phyloP scores from a whole-genome alignment of 2,888 invertebrate species.

The Dusona sp. region DNA sequence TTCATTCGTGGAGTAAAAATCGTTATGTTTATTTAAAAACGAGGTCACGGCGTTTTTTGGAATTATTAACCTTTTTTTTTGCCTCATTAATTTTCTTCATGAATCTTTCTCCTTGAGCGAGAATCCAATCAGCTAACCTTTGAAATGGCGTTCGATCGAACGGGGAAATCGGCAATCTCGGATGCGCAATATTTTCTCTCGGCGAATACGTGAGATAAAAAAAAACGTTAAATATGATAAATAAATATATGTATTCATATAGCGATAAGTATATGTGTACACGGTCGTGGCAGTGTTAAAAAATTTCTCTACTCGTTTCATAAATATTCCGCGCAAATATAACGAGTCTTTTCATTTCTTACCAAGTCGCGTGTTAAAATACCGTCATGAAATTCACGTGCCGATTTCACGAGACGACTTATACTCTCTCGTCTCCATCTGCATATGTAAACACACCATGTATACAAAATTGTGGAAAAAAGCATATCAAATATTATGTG shows the following conservation, averaged over 20 bases:
- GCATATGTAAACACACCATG: slow-evolving; percentile 40
- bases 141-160: slow-evolving; percentile 27
- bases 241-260: slow-evolving; percentile 6
- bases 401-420: slow-evolving; percentile 29
- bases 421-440: background rate
- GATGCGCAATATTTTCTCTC: slow-evolving; percentile 39
- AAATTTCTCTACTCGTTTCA: slow-evolving; percentile 37
- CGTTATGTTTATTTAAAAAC: background rate
- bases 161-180: slow-evolving; percentile 52
- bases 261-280: background rate
- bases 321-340: slow-evolving; percentile 9
- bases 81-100: slow-evolving; percentile 24
- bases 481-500: slow-evolving; percentile 18
- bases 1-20: background rate
- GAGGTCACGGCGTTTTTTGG: background rate
- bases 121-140: slow-evolving; percentile 41
- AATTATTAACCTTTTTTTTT: slow-evolving; percentile 19
- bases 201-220: slow-evolving; percentile 14
- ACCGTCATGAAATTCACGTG: slow-evolving; percentile 41
- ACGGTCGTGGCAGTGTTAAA: slow-evolving; percentile 3
- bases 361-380: slow-evolving; percentile 34
- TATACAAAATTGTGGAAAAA: slow-evolving; percentile 7
- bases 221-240: slow-evolving; percentile 18
- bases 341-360: slow-evolving; percentile 37
- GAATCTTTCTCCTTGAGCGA: background rate